Evolutionary conservation across 2,888 invertebrate species (phyloP), one percentile per base, ranked within the genome.

Genomic region (Linyphia triangularis): DNA sequence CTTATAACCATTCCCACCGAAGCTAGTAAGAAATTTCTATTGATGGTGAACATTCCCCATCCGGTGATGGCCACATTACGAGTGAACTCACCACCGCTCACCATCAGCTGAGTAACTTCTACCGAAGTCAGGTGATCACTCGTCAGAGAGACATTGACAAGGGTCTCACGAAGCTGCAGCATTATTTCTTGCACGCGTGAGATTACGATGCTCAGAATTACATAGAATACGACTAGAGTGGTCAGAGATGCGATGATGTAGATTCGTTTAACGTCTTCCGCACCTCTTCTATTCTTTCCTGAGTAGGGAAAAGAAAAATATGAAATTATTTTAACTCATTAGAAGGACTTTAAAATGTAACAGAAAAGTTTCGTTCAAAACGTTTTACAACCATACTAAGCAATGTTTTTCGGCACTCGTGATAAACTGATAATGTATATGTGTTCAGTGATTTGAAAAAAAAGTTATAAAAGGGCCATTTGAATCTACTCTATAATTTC

Each of bases 21-120:
- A 9, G 82, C 70, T 6, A 82, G 59, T 16, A 82, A 5, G 13
- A 82, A 82, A 28, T 40, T 82, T 10, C 70, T 82, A 22, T 72
- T 61, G 24, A 82, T 40, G n/a, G 37, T 28, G 2, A 82, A 82
- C 24, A 82, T 26, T 16, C 82, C 82, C 82, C 82, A 82, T 26
- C 82, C 82, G 2, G 70, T 82, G n/a, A 82, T 70, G 2, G 30
- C 30, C 4, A 59, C n/a, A 13, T 82, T 26, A 0, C 70, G 24
- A 0, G 72, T 24, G 19, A 82, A 61, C n/a, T 82, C 82, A 1
- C 69, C 22, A 6, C 24, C 59, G 6, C 70, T 72, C 1, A 22
- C 22, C 37, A 82, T 16, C 16, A 82, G 22, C 7, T 59, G 37
- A 1, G 70, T 40, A 5, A 22, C 4, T 13, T 82, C 59, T 3